Base-by-base conservation (phyloP, 2,888 invertebrate species). In the Amaurobius ferox region DNA sequence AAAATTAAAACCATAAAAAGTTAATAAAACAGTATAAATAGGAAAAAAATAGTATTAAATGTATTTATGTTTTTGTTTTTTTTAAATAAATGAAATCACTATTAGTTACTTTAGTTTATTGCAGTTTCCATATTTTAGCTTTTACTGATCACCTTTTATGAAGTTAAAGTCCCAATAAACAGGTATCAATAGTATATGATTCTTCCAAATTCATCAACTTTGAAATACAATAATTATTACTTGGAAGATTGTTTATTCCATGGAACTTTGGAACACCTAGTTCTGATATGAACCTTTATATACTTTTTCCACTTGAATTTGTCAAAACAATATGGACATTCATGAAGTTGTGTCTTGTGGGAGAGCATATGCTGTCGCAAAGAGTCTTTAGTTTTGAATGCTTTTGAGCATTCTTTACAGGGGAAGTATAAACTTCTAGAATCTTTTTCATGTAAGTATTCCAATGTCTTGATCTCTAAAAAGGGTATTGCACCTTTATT, bases 281-380 rank as follows among this genome's bases (percentile, higher is more conserved):
- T 83, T 32, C 35, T 76, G n/a, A 83, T 44, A 19, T 83, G 83
- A 28, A 83, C 32, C 11, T 76, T 76, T 23, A 83, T 35, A 19
- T 70, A 83, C 71, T 83, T 83, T 35, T 77, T 83, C 70, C 83
- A 83, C 23, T 83, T 83, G 77, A 83, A 83, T 13, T 40, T 76
- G 26, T 77, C 76, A 32, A 64, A 77, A 48, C 83, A 83, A n/a
- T 26, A 64, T 3, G 83, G 77, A n/a, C 83, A 83, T 6, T 76
- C 64, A 29, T 77, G 71, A 11, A 83, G 29, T 44, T 71, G 76
- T 0, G 35, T 44, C 2, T 40, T 71, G 66, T 83, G 83, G 23
- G 64, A 44, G 11, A 39, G 40, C 61, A 48, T 70, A 29, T 83
- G 76, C 16, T 83, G 61, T 3, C 73, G 62, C 29, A 83, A 64